Evolutionary conservation across 2,888 invertebrate species (phyloP), one percentile per base, ranked within the genome.

Genomic region (Drosophila neonasuta): DNA sequence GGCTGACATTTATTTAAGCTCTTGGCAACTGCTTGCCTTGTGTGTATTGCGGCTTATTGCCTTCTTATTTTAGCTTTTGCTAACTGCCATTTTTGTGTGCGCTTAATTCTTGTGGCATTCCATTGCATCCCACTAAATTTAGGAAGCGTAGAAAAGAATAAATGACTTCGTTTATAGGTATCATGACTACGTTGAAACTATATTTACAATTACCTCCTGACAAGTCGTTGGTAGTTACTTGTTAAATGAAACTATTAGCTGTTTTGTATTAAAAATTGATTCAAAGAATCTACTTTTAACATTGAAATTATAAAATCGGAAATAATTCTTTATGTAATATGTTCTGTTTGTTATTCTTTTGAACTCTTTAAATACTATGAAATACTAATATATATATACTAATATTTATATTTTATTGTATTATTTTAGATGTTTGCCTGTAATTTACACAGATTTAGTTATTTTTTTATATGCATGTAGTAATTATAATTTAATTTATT

Each of bases 1-100:
- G 41, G 39, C 63, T 69, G 50, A 48, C 63, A 69, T 75, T 76
- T 76, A 65, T 49, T 67, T 67, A 68, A 55, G 78, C 78, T 59
- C 20, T 50, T 57, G 30, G 30, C 51, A 51, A 44, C 63, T 46
- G 45, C 36, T 46, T 54, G 29, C 17, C 30, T 49, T 64, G 55
- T 39, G 46, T 46, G 45, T 41, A 42, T 52, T 70, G 55, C 20
- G 51, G 55, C 48, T 76, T 60, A 60, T 46, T 57, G 48, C 17
- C 45, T 41, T 54, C 44, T 56, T 52, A 48, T 52, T 49, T 52
- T 44, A 71, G 71, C 55, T 51, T 32, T 44, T 8, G 73, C 39
- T 44, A 48, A 51, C 50, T 72, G 58, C 50, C 51, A 50, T 60
- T 51, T 57, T 34, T 52, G 34, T 41, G 32, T 52, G 48, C 41